Base-by-base conservation (phyloP, 2,113 vertebrate genomes). In the Xiphias gladius region DNA sequence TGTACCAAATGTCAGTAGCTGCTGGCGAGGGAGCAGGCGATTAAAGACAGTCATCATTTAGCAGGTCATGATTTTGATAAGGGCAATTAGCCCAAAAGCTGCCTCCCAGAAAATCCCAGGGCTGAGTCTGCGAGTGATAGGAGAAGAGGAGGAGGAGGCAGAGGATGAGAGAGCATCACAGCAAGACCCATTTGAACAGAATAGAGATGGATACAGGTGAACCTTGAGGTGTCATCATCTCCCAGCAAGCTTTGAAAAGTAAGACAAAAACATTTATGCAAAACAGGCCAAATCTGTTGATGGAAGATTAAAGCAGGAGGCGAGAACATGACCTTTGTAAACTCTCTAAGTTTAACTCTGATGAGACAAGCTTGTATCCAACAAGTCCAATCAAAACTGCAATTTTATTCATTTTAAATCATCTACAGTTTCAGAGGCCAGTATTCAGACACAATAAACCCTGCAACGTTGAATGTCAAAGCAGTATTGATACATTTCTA, bases 81-180 rank as follows among this genome's bases (percentile, higher is more conserved):
- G 92, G 94, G 93, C 92, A 94, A 95, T 95, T 95, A 94, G 91
- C 83, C 84, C 64, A 88, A 91, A 91, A 90, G 92, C 93, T 91
- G 75, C 77, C 73, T 64, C 37, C 0, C 35, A 80, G 85, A 82
- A 55, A 81, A 73, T 67, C 78, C 77, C 74, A 72, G 62, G 24
- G 62, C 70, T 54, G 46, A 64, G 76, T 32, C 26, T 64, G 62
- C 46, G 26, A 20, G 20, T 6, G 6, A 30, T 26, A 13, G 28
- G 19, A 76, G 52, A 32, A 54, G 52, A 59, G 32, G 68, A 41
- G 32, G 35, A 61, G n/a, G 35, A 24, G 54, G 35, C 9, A 19
- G 55, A 57, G 32, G 65, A 32, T 14, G 48, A 58, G 24, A 57
- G 46, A 54, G 35, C 19, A 32, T 61, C 37, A 62, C 50, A 67